Base-by-base conservation (phyloP, 2,797 vertebrate species). In the Lagodon rhomboides region DNA sequence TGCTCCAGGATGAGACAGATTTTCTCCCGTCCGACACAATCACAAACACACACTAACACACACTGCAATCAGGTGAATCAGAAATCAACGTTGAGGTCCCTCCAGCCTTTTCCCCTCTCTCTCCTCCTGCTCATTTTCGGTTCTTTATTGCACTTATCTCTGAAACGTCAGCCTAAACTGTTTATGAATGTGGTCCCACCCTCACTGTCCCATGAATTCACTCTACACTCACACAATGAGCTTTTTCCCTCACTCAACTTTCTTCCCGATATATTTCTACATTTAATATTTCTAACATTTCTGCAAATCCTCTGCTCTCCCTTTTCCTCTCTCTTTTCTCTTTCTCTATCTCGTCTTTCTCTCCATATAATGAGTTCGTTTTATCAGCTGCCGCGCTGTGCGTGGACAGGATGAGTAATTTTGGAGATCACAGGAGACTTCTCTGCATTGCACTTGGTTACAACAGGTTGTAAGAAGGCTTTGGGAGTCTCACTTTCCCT, bases 401-500 rank as follows among this genome's bases (percentile, higher is more conserved):
- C 89, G 80, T 91, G 90, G 87, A 89, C 86, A 66, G 89, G 80
- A 89, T 91, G 83, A 91, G 80, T 93, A 88, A 92, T 93, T 91
- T 85, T 70, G 61, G 69, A 92, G 91, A 91, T 93, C 92, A 93
- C 89, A 92, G 91, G 84, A 89, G 87, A 80, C 79, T 71, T 86
- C 80, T 87, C 84, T 74, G 86, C 87, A 84, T 92, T 93, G 90
- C 93, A 89, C 83, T 92, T 11, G 20, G 84, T 94, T 93, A 85
- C 92, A 93, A 93, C 92, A 92, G 89, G 91, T 92, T 93, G 90
- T 93, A 90, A 84, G 80, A 74, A 88, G 73, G 85, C 84, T 89
- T 75, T 83, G 75, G 85, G 86, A 88, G 81, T 60, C 43, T 79
- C 72, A 7, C 58, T 71, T 62, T 50, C 27, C 62, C 69, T 77